Base-by-base conservation (phyloP, 2,113 vertebrate genomes). In the Ploceus nigricollis region DNA sequence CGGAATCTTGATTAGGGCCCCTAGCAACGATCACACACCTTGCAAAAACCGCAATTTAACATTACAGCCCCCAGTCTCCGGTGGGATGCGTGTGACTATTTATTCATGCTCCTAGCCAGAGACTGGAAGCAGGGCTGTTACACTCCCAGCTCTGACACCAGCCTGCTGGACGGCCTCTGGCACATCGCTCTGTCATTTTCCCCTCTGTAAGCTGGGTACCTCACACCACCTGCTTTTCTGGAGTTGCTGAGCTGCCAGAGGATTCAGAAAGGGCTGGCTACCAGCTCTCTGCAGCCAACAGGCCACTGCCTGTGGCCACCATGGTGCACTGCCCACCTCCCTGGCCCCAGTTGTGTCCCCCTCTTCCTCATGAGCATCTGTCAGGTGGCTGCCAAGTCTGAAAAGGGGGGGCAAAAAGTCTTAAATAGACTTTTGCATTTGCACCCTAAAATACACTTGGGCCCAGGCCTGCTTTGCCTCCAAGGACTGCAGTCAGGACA, bases 401-500 rank as follows among this genome's bases (percentile, higher is more conserved):
- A 33, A 70, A 51, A 69, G 15, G 13, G 4, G 4, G 1, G 14
- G 13, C 15, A 11, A 3, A 31, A 70, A 6, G 3, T 58, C 39
- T 51, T 39, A 33, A 47, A 47, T 0, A 54, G 11, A 9, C 5
- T 81, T 80, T 30, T 31, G 40, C 20, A 6, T 37, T 63, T n/a
- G 12, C 15, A 12, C 11, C 13, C 48, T 58, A 60, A 68, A 73
- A 61, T 6, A 7, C 5, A 11, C 21, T 4, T 0, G 0, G 0
- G 50, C 22, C 27, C n/a, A 23, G 35, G 65, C 19, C 47, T 15
- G 18, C 16, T 15, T 61, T 18, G 45, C 17, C 15, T 28, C 75
- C n/a, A 12, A 45, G 48, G 2, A 2, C 48, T 51, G 71, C 2
- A 22, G 24, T 8, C 11, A 1, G 42, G 15, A 12, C 17, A 2